Evolutionary conservation across 2,113 vertebrate genomes (phyloP).

Genomic region (Formicarius rufipectus): DNA sequence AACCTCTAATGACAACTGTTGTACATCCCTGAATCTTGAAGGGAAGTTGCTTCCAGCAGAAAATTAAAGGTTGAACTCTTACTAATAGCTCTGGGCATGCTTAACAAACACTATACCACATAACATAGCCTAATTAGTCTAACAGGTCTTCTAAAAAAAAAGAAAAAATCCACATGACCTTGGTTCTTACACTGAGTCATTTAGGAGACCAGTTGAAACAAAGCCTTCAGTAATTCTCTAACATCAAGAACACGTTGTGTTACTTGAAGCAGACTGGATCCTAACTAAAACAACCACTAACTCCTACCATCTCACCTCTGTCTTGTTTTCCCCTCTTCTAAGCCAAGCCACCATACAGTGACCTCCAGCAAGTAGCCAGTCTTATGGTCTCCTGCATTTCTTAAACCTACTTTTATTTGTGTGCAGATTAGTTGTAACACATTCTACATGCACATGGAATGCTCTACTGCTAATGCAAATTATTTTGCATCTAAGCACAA

Average conservation of each 20-base stretch:
- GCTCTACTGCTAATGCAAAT: not conserved
- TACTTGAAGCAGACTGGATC: not conserved
- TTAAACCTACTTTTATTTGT: not conserved
- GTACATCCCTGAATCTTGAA: slow-evolving; percentile 32
- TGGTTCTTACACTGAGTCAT: slow-evolving; percentile 28
- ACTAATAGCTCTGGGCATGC: slow-evolving; percentile 40
- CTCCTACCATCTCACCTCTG: not conserved
- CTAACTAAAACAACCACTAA: not conserved
- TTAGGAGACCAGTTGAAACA: slow-evolving; percentile 43
- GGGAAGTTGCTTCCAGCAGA: slow-evolving; percentile 61
- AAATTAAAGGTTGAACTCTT: slow-evolving; percentile 56
- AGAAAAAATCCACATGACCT: not conserved
- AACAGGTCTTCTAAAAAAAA: not conserved
- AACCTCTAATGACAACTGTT: slow-evolving; percentile 54
- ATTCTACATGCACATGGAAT: accelerated
- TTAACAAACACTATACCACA: slow-evolving; percentile 57
- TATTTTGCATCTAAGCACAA: not conserved
- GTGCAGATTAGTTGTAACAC: not conserved
- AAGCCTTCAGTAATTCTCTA: slow-evolving; percentile 16
- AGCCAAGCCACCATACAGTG: not conserved
- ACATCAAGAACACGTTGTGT: not conserved
- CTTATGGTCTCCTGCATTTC: not conserved
- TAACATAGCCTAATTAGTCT: slow-evolving; percentile 46
- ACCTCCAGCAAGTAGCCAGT: not conserved
- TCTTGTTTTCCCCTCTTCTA: not conserved